A percentile compares a stretch with the other conserved stretches of the same genome.
phyloP scores from a whole-genome alignment of 2,113 vertebrate species.

The Pelecanoides urinatrix region DNA sequence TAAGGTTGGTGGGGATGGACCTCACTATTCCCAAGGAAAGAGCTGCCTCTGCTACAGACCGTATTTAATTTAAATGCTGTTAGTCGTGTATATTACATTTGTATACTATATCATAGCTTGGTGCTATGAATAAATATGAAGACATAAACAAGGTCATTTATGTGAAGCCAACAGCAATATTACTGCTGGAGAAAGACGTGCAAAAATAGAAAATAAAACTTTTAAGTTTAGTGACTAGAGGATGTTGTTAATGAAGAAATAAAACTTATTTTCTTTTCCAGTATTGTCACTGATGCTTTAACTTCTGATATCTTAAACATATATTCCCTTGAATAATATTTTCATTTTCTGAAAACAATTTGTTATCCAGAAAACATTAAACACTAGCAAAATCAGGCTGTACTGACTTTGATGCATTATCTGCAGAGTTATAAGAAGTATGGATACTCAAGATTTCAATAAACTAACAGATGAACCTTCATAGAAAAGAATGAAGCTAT shows the following conservation, averaged over 20 bases:
- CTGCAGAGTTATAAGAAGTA: neutral
- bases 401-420: conserved; percentile 19
- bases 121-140: conserved; percentile 48
- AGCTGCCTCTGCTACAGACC: neutral
- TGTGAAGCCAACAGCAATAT: conserved; percentile 10
- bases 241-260: conserved; percentile 39
- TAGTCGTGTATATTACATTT: conserved; percentile 11
- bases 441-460: neutral
- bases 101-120: neutral
- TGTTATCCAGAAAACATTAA: conserved; percentile 20
- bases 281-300: neutral
- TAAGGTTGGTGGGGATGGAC: neutral
- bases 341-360: conserved; percentile 21
- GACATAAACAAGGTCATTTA: conserved; percentile 55
- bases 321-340: conserved; percentile 28
- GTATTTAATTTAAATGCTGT: conserved; percentile 28
- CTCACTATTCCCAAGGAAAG: neutral
- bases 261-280: neutral
- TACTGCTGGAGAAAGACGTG: neutral
- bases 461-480: conserved; percentile 3
- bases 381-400: neutral
- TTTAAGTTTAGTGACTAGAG: neutral
- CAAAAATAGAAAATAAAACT: conserved; percentile 1
- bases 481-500: neutral
- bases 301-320: conserved; percentile 15